Percentiles rank a stretch among this genome's conserved stretches.
Conservation (phyloP, 2,888 invertebrate species). For the Eulithis prunata region DNA sequence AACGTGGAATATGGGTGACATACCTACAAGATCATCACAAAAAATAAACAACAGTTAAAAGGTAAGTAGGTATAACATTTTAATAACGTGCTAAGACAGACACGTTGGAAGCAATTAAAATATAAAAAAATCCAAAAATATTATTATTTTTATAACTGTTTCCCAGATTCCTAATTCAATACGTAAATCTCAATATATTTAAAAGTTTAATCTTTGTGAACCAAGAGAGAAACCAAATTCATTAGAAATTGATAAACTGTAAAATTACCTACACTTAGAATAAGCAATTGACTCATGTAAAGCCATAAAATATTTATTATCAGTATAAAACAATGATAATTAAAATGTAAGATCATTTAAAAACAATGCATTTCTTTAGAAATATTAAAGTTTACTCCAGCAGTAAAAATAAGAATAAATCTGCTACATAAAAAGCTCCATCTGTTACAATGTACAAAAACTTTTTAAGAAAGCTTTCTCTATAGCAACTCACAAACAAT, state of each 20-base stretch:
- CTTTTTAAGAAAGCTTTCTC: constrained; percentile 1
- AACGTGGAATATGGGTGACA: too few relatives aligned
- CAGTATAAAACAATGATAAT: too few relatives aligned
- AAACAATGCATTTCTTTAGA: not conserved
- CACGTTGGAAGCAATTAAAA: too few relatives aligned
- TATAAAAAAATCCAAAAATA: too few relatives aligned
- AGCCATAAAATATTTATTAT: not conserved
- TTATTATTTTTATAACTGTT: too few relatives aligned
- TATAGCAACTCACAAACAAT: not conserved
- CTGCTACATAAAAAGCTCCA: not conserved
- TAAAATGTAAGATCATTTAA: not conserved
- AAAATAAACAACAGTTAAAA: too few relatives aligned
- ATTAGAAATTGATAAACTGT: constrained; percentile 11
- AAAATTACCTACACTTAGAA: constrained; percentile 3
- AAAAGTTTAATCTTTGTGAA: not conserved
- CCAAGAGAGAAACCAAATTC: not conserved
- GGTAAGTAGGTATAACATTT: too few relatives aligned
- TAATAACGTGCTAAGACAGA: too few relatives aligned
- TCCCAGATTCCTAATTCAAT: too few relatives aligned
- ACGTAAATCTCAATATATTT: too few relatives aligned
- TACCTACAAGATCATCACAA: too few relatives aligned
- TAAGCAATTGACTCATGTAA: constrained; percentile 16
- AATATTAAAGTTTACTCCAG: not conserved
- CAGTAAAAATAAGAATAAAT: too few relatives aligned
- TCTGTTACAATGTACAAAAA: not conserved